These are phyloP conservation scores for Cepaea nemoralis DNA, from an alignment of 1,140 invertebrate genomes.

Conservation along the genomic window DNA sequence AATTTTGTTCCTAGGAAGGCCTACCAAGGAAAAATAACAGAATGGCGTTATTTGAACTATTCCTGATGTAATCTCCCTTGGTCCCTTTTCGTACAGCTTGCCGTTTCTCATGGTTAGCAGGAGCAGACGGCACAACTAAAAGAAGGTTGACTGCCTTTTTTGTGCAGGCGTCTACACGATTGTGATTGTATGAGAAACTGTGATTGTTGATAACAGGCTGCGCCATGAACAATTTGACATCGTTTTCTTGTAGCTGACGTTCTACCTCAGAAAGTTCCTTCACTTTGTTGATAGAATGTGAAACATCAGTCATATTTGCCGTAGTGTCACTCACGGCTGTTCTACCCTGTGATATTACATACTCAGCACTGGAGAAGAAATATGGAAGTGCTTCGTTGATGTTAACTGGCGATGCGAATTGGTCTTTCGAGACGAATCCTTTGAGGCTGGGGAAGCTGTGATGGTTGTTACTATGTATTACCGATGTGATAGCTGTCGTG, in stretches of 20 bases:
- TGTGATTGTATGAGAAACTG: conserved; percentile 12
- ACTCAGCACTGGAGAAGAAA: too few relatives aligned
- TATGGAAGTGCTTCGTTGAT: too few relatives aligned
- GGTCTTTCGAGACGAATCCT: too few relatives aligned
- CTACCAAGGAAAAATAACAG: conserved; percentile 44
- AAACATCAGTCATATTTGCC: too few relatives aligned
- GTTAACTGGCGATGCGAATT: too few relatives aligned
- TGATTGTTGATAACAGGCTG: conserved; percentile 24
- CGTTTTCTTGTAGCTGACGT: not conserved
- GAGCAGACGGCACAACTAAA: conserved; percentile 1
- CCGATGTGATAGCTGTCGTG: too few relatives aligned
- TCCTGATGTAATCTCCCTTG: not conserved
- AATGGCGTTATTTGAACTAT: conserved; percentile 19
- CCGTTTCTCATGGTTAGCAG: not conserved
- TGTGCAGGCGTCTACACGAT: not conserved
- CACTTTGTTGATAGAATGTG: too few relatives aligned
- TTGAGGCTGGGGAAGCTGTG: too few relatives aligned
- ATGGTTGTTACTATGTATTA: too few relatives aligned
- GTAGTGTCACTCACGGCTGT: too few relatives aligned
- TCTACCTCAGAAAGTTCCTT: not conserved
- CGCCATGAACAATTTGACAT: not conserved
- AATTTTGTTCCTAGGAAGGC: not conserved
- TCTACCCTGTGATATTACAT: too few relatives aligned
- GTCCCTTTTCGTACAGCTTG: not conserved
- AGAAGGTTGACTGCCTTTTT: not conserved